A percentile compares a stretch with the other conserved stretches of the same genome.
These are phyloP conservation scores for Dermolepida albohirtum DNA, from an alignment of 2,888 invertebrate genomes.

Conservation along the genomic window DNA sequence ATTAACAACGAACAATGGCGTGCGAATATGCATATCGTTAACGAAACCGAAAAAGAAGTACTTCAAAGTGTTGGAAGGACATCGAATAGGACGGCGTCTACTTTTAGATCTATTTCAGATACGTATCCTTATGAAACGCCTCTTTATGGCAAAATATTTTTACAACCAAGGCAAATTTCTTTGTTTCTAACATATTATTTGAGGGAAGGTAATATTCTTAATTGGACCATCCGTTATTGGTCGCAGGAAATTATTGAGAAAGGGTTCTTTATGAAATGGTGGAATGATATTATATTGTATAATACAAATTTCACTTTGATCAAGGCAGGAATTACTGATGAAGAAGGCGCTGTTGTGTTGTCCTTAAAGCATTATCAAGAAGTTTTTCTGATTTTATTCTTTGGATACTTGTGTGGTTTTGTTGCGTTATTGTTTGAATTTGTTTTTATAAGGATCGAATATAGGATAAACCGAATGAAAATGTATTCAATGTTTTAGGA, in stretches of 20 bases:
- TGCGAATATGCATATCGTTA: conserved; percentile 24
- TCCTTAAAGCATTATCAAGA: conserved; percentile 48
- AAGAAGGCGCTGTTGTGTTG: conserved; percentile 30
- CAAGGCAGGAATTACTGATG: conserved; percentile 20
- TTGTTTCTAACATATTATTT: conserved; percentile 48
- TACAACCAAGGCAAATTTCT: conserved; percentile 15
- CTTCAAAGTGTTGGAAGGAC: conserved; percentile 1
- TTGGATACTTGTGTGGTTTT: conserved; percentile 42
- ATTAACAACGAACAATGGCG: conserved; percentile 27
- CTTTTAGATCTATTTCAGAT: conserved; percentile 17
- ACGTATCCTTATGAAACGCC: conserved; percentile 28
- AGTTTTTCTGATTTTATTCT: conserved; percentile 46
- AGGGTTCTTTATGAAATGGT: conserved; percentile 50
- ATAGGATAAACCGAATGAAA: conserved; percentile 26
- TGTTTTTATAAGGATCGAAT: conserved; percentile 16
- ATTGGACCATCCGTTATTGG: conserved; percentile 47
- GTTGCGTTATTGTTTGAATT: conserved; percentile 44
- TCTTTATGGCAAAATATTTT: conserved; percentile 4
- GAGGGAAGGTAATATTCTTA: conserved; percentile 40
- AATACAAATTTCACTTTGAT: conserved; percentile 40
- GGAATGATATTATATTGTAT: conserved; percentile 44
- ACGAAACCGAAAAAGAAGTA: conserved; percentile 23
- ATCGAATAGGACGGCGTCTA: conserved; percentile 14
- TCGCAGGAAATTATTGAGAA: conserved; percentile 48
- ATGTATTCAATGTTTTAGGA: conserved; percentile 34